Conservation (phyloP, 1,140 invertebrate species). For the Oedothorax gibbosus region DNA sequence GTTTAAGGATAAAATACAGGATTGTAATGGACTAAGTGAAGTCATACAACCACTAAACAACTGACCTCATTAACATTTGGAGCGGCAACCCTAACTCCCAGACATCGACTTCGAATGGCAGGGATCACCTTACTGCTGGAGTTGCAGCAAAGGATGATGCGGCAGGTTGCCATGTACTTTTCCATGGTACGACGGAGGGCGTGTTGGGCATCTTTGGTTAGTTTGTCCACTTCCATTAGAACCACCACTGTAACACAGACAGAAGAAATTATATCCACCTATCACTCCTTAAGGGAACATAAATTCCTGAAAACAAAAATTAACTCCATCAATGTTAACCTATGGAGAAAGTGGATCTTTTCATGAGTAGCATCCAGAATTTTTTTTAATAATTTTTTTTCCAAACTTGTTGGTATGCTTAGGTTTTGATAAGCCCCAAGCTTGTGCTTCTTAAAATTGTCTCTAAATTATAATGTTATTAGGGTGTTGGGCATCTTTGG, state of each 20-base stretch:
- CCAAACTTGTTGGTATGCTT: no score
- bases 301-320: no score
- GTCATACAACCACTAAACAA: neutral
- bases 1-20: neutral
- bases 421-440: no score
- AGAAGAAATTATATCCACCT: no score
- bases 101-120: slow-evolving; percentile 93
- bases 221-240: slow-evolving; percentile 92
- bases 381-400: no score
- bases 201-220: slow-evolving; percentile 99
- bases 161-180: slow-evolving; percentile 95
- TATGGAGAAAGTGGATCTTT: no score
- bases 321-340: no score
- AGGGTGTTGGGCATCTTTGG: slow-evolving; percentile 98
- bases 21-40: no score
- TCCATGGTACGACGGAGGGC: slow-evolving; percentile 98
- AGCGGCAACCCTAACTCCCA: slow-evolving; percentile 90
- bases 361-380: no score
- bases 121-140: slow-evolving; percentile 95
- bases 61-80: slow-evolving; percentile 83
- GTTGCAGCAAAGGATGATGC: slow-evolving; percentile 94
- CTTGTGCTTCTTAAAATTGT: no score
- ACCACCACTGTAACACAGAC: slow-evolving; percentile 80
- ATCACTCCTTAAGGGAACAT: no score
- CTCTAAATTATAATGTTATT: no score